Base-by-base conservation (phyloP, 2,797 vertebrate genomes). In the Syndactyla subalaris region DNA sequence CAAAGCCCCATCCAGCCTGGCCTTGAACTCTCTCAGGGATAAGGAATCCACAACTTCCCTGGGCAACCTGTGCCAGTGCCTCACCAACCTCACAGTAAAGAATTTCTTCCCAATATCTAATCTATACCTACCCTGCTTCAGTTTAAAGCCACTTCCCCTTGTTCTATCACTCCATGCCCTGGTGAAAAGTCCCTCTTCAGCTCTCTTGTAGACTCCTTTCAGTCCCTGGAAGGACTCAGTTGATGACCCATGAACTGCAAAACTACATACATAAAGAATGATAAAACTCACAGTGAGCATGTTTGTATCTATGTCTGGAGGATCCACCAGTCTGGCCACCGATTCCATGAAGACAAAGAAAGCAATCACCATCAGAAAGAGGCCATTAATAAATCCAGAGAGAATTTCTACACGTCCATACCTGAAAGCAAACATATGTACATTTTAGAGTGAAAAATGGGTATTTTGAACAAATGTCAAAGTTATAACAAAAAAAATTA, bases 321-420 rank as follows among this genome's bases (percentile, higher is more conserved):
- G 99, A 97, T 99, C 99, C 88, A 99, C 93, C 88, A 99, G 93
- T 94, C 99, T 98, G n/a, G 98, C 98, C 93, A 99, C 96, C 0
- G 99, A 99, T 88, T 99, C 99, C 96, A 99, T 87, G 95, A 99
- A 99, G 85, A 99, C 99, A 97, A 99, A 99, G 97, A 99, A 99
- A 70, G 99, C 98, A 96, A 99, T 99, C 96, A 99, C 99, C 98
- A 99, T 99, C 75, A 99, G 98, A 96, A 99, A 99, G 72, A 99
- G 98, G 59, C 99, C 99, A 83, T 99, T 99, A 97, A 99, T 99
- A 97, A 99, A 99, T 51, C 99, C 99, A 72, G 99, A 99, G 13
- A 99, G 99, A 92, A 99, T 99, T 98, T 99, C 99, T 94, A 99
- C 99, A 75, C 99, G 99, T 46, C 99, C 99, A 58, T 98, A 99